Conservation (phyloP, 2,888 invertebrate genomes). For the Cylloceria caligata region DNA sequence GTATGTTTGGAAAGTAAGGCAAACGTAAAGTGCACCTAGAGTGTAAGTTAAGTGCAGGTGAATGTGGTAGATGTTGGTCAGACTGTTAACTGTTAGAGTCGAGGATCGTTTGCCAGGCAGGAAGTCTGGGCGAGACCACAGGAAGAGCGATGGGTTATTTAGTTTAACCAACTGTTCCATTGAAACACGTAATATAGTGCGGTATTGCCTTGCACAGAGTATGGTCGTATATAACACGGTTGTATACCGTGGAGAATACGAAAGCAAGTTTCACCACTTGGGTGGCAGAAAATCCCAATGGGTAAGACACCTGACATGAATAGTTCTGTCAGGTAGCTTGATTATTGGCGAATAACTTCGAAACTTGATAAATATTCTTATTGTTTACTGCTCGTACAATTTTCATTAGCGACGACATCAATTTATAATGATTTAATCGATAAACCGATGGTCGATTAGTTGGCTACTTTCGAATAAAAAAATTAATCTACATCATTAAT, state of each 20-base stretch:
- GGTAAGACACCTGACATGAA: constrained; percentile 19
- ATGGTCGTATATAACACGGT: constrained; percentile 8
- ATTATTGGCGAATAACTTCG: background rate
- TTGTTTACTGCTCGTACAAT: background rate
- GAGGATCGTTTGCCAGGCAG: constrained; percentile 30
- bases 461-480: no score
- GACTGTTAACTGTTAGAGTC: constrained; percentile 46
- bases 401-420: no score
- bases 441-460: no score
- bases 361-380: background rate
- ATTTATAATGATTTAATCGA: no score
- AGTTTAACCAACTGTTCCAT: constrained; percentile 43
- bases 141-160: constrained; percentile 50
- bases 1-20: constrained; percentile 43
- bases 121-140: constrained; percentile 42
- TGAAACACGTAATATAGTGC: constrained; percentile 29
- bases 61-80: constrained; percentile 34
- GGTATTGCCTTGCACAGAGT: background rate
- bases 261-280: constrained; percentile 51
- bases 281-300: constrained; percentile 34
- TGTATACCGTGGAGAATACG: constrained; percentile 29
- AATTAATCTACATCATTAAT: no score
- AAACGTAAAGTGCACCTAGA: constrained; percentile 24
- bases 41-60: constrained; percentile 37
- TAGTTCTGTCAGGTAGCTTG: constrained; percentile 18